Base-by-base conservation (phyloP, 2,888 invertebrate species). In the Drosophila maculinotata region DNA sequence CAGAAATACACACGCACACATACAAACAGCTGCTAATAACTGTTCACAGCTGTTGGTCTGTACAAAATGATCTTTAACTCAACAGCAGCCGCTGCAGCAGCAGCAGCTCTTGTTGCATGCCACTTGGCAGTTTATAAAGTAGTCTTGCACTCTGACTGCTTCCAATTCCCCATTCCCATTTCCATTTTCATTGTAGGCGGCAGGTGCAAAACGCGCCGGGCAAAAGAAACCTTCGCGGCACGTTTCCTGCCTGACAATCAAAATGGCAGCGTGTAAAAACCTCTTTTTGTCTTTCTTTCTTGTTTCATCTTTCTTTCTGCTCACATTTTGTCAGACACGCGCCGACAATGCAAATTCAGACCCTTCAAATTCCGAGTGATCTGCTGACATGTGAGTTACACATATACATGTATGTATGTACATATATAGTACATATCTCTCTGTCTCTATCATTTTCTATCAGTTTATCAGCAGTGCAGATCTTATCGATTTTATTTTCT, bases 161-260 rank as follows among this genome's bases (percentile, higher is more conserved):
- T 30, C 45, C 36, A 35, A 59, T 39, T 81, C 48, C 42, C 47
- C 73, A 47, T 45, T 38, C 45, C 14, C 28, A 38, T 38, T 44
- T 17, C 14, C 28, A 38, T 44, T 44, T 17, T 30, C 41, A 56
- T 64, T 63, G 86, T 87, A 81, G 86, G 86, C 69, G 81, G 81
- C 81, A 82, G 88, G 83, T 88, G 80, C 72, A 79, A 75, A 59
- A 68, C 25, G 35, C 60, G 41, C 41, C 48, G 41, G 28, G 36
- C 17, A 30, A 33, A 66, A 42, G 36, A 56, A 56, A 69, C 38
- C 39, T 47, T 48, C 39, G 42, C 54, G 35, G 58, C 79, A 78
- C 68, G 59, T 84, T 80, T 87, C 87, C 87, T 87, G 78, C 59
- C 80, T 71, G 76, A 52, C 72, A 72, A 71, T 60, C 67, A 72